Percentiles rank a stretch among this genome's conserved stretches.
Evolutionary conservation across 2,113 vertebrate genomes (phyloP).

Genomic region (Dascyllus trimaculatus): DNA sequence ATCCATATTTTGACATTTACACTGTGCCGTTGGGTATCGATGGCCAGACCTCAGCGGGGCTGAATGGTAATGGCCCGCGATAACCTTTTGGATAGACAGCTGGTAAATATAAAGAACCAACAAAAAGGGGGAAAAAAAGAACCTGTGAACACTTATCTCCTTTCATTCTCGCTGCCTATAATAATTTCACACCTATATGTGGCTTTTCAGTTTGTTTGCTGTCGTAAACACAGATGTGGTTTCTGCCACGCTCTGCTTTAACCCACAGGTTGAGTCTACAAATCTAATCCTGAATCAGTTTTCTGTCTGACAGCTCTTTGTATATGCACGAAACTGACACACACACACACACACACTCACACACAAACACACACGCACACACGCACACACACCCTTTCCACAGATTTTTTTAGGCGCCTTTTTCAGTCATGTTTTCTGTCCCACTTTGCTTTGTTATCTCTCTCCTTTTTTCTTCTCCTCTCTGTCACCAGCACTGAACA

Average conservation of each 20-base stretch:
- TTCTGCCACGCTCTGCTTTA: not conserved
- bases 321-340: not conserved
- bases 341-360: not conserved
- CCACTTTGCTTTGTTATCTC: not conserved
- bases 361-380: not conserved
- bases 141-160: constrained; percentile 4
- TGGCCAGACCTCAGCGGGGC: constrained; percentile 38
- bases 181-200: not conserved
- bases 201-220: constrained; percentile 7
- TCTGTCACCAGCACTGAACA: not conserved
- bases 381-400: not conserved
- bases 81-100: constrained; percentile 66
- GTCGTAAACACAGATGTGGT: constrained; percentile 11
- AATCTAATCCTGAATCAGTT: not conserved
- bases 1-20: constrained; percentile 75
- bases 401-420: not conserved
- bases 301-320: not conserved
- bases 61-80: constrained; percentile 57
- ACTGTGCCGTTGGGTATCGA: constrained; percentile 40
- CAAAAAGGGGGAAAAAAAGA: not conserved
- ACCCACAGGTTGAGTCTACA: not conserved
- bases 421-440: not conserved
- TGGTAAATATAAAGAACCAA: constrained; percentile 49
- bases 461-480: not conserved
- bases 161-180: constrained; percentile 12